Base-by-base conservation (phyloP, 2,888 invertebrate species). In the Argyresthia goedartella region DNA sequence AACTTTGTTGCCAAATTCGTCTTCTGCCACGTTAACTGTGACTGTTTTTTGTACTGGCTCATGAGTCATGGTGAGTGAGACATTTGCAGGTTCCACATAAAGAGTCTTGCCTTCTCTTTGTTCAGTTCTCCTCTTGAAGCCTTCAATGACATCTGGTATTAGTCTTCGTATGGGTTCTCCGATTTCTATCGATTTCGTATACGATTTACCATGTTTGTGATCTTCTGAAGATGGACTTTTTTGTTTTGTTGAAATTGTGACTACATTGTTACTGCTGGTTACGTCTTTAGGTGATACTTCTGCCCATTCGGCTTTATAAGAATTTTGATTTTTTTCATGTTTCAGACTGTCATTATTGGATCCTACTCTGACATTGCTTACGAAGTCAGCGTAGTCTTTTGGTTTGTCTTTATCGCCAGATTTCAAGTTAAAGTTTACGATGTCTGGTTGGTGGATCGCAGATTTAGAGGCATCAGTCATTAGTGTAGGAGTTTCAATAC, bases 131-230 rank as follows among this genome's bases (percentile, higher is more conserved):
- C 64, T 71, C 60, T 80, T 74, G 51, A 79, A 81, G 4, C 80
- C 85, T 66, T 86, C 86, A 33, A 86, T 66, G 15, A 86, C 76
- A 61, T 85, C 86, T 8, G 86, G 86, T 39, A 81, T 69, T 54
- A 80, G 65, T 62, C 76, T 75, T 60, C 74, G 64, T 50, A 64
- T 69, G 9, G 79, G 71, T 55, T 86, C 81, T 11, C 86, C 82
- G 42, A 87, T 87, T 61, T 87, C 87, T 55, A 87, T 87, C 15
- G 85, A 85, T 59, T 87, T 87, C n/a, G 82, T 87, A 55, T 79
- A 87, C 7, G 76, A 71, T 61, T 78, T 81, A 49, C 69, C 67
- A 59, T 52, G 53, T 55, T 74, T 75, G 55, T 54, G 45, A 55
- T 74, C 68, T 57, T 78, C 76, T 41, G 69, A 55, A 4, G 77